phyloP scores from a whole-genome alignment of 2,797 vertebrate species.

The Mallotus villosus region DNA sequence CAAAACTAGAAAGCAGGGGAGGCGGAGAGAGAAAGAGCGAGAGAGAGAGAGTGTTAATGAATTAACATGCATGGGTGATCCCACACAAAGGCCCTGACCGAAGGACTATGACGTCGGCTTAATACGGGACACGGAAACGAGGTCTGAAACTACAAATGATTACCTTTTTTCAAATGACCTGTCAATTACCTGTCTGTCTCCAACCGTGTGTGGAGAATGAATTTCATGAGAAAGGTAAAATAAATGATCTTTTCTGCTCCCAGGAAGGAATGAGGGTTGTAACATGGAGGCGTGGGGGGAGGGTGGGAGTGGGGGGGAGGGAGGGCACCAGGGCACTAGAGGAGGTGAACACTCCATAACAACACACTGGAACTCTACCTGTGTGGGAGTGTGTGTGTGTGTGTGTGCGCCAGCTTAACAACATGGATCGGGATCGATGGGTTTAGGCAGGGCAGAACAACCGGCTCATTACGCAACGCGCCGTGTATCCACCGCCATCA shows the following conservation, averaged over 20 bases:
- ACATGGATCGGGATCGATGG: no score
- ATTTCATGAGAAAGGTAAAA: constrained; percentile 74
- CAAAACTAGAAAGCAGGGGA: no score
- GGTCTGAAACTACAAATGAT: background rate
- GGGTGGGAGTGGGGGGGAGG: background rate
- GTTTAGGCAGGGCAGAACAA: no score
- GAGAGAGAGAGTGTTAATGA: constrained; percentile 46
- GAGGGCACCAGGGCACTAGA: no score
- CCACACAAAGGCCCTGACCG: constrained; percentile 66
- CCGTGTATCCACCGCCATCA: background rate
- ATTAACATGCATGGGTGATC: constrained; percentile 67
- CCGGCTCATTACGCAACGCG: background rate
- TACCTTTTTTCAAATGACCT: constrained; percentile 64
- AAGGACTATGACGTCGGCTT: constrained; percentile 49
- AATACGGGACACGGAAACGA: constrained; percentile 24
- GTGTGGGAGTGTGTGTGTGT: no score
- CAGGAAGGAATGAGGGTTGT: constrained; percentile 34
- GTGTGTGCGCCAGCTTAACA: no score
- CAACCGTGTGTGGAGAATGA: constrained; percentile 62
- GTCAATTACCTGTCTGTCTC: constrained; percentile 72
- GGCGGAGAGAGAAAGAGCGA: background rate
- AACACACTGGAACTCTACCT: no score
- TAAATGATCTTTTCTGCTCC: constrained; percentile 69
- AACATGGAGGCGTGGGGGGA: background rate
- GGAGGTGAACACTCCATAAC: no score